Conservation (phyloP, 1,140 invertebrate genomes). For the Drosophila novamexicana region DNA sequence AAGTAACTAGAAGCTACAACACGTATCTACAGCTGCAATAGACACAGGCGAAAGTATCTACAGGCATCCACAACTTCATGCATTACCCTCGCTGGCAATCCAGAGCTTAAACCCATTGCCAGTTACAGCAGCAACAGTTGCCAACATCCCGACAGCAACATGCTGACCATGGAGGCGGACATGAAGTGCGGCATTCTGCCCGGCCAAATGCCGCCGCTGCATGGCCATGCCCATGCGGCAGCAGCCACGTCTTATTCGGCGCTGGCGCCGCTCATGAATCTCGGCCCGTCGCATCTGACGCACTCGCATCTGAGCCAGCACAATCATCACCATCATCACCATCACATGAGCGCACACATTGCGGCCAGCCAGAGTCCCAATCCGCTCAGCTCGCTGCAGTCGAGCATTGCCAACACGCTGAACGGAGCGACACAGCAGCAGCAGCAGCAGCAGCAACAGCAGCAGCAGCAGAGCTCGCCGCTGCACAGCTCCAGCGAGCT, state of each 20-base stretch:
- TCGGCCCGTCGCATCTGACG: constrained; percentile 87
- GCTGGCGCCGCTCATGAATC: constrained; percentile 88
- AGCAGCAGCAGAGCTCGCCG: constrained; percentile 81
- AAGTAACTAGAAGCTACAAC: constrained; percentile 15
- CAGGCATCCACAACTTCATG: not conserved
- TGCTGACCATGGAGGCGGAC: constrained; percentile 95
- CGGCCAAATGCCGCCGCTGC: constrained; percentile 92
- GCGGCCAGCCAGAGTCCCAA: constrained; percentile 74
- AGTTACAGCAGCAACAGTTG: not conserved
- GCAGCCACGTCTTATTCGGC: constrained; percentile 87
- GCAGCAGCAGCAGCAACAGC: constrained; percentile 56
- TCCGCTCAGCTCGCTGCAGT: constrained; percentile 75
- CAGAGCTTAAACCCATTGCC: not conserved
- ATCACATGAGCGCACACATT: constrained; percentile 79
- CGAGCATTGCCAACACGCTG: constrained; percentile 79
- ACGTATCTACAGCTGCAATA: not conserved
- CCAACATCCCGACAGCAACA: constrained; percentile 85
- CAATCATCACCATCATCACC: constrained; percentile 82
- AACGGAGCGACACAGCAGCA: constrained; percentile 50
- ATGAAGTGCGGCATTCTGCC: constrained; percentile 93
- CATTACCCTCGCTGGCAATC: not conserved
- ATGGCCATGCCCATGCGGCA: constrained; percentile 83
- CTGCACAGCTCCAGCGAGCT: constrained; percentile 85
- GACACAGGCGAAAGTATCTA: not conserved
- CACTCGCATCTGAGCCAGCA: constrained; percentile 86